These are phyloP conservation scores for Nasonia vitripennis DNA, from an alignment of 1,140 invertebrate genomes.

Conservation along the genomic window DNA sequence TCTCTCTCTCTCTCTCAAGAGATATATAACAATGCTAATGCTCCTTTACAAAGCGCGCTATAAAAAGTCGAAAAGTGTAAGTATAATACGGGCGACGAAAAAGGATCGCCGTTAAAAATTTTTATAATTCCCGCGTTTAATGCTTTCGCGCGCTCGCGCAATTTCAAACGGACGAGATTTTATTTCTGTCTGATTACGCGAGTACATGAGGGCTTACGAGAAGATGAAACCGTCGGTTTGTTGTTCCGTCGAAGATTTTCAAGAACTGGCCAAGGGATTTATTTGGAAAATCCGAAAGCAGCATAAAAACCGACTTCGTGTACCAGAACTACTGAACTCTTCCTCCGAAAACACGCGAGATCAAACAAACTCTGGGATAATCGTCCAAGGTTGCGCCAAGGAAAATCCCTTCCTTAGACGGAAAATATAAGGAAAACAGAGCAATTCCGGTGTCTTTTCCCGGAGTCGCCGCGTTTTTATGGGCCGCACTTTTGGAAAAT, in stretches of 20 bases:
- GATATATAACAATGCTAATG: constrained; percentile 29
- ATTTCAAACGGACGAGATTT: constrained; percentile 22
- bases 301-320: too few species aligned
- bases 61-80: constrained; percentile 23
- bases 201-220: too few species aligned
- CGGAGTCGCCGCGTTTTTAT: background rate
- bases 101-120: constrained; percentile 15
- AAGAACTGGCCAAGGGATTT: too few species aligned
- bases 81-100: background rate
- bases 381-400: too few species aligned
- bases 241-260: too few species aligned
- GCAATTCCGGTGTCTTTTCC: background rate
- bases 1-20: background rate
- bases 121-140: constrained; percentile 22
- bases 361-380: too few species aligned
- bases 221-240: too few species aligned
- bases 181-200: background rate
- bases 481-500: background rate
- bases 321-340: too few species aligned
- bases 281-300: too few species aligned
- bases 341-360: too few species aligned
- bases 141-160: background rate
- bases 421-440: too few species aligned
- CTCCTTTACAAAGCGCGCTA: constrained; percentile 15
- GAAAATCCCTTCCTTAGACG: constrained; percentile 1